Evolutionary conservation across 2,797 vertebrate genomes (phyloP), one percentile per base, ranked within the genome.

Genomic region (Cirrhinus molitorella): DNA sequence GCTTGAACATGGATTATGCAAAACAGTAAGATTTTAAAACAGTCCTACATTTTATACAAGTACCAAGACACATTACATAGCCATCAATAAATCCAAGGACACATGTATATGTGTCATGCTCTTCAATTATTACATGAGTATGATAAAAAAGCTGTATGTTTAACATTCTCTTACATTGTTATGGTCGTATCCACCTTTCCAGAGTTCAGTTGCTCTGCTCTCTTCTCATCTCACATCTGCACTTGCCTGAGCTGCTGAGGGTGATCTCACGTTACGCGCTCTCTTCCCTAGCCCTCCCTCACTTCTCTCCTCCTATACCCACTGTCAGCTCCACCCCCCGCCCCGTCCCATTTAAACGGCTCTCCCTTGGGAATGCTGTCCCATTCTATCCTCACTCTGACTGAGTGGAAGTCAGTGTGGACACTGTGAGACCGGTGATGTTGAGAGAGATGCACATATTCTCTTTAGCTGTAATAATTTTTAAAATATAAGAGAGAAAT

Each of bases 241-340:
- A 91, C 91, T 90, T 85, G 91, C 89, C 91, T 85, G 91, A 90
- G 92, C 90, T 72, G 87, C 92, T 93, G 92, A 92, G 88, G 89
- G 90, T 92, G 84, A 91, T 91, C 92, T 93, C 91, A 90, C 91
- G 88, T 93, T 91, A 88, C 85, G 86, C 90, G 49, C 88, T 86
- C 89, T 67, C 88, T 84, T 88, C 87, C 23, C 89, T 85, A 89
- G 51, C 89, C 83, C 87, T 89, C 47, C 84, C 83, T 78, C 73
- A 63, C 78, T 57, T 55, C 70, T 76, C 82, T 73, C 84, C 37
- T 77, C 82, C 79, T 75, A 66, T 87, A 83, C 23, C 71, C 65
- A 57, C 65, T 59, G 76, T 71, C 31, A 72, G 81, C 75, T 74
- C 82, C 57, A 61, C 73, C 87, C 87, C 91, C 91, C 87, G 88